Conservation (phyloP, 1,140 invertebrate species). For the Aradophagus sp. region DNA sequence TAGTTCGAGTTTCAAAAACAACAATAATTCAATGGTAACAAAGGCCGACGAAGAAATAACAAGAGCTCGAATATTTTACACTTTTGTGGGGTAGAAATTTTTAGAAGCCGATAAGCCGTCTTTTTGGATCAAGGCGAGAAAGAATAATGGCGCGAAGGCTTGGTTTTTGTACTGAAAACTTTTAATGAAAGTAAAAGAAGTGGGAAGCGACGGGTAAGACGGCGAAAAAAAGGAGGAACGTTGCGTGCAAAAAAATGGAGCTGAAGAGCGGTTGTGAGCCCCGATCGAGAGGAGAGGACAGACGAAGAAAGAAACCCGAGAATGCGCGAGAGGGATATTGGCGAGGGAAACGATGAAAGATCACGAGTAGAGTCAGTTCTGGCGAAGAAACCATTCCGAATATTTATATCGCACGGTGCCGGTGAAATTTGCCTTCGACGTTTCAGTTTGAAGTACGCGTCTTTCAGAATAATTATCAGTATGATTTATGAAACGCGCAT, state of each 20-base stretch:
- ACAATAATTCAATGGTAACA: constrained; percentile 21
- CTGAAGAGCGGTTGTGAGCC: constrained; percentile 42
- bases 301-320: constrained; percentile 45
- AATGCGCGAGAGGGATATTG: constrained; percentile 38
- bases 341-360: constrained; percentile 51
- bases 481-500: too few species aligned
- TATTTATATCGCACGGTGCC: too few species aligned
- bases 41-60: constrained; percentile 28
- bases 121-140: too few species aligned
- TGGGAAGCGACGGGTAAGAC: constrained; percentile 22
- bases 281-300: constrained; percentile 45
- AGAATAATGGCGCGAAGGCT: constrained; percentile 13
- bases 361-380: constrained; percentile 18
- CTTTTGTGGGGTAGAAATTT: constrained; percentile 1
- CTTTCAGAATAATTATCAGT: too few species aligned
- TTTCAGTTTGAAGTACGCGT: too few species aligned
- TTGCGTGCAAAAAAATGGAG: constrained; percentile 55
- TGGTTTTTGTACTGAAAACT: constrained; percentile 20
- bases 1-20: constrained; percentile 24
- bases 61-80: constrained; percentile 14
- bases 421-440: too few species aligned
- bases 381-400: constrained; percentile 16
- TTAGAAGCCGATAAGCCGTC: too few species aligned
- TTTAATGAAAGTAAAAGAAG: constrained; percentile 45
- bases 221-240: too few species aligned